Evolutionary conservation across 2,797 vertebrate genomes (phyloP), one percentile per base, ranked within the genome.

Genomic region (Tangara arthus): DNA sequence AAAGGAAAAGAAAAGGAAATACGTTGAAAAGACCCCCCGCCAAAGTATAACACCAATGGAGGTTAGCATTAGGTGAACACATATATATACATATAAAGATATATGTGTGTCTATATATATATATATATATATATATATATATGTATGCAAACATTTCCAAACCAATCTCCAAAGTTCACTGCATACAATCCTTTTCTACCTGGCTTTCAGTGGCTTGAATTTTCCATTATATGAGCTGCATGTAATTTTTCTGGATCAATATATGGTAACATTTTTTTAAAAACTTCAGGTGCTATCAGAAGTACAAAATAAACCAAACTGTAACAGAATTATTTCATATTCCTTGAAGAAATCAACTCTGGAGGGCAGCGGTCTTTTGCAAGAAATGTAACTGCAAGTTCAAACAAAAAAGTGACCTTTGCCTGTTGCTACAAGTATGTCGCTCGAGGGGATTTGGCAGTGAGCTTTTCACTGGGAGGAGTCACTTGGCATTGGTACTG

Each of bases 371-470:
- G n/a, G 60, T 44, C 93, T 94, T 92, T 77, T 81, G 80, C 55
- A 93, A 94, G 87, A 91, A 91, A 79, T 44, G 34, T 27, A 94
- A 85, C 84, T 95, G 55, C 85, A 76, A 87, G 90, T 93, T 96
- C 90, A 91, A 95, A 94, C 94, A 94, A 53, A 93, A 88, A 89
- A 94, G 69, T 93, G 94, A 97, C 93, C 93, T 95, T 84, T 95
- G 87, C 94, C 59, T 94, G 92, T 93, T 95, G 82, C 91, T 95
- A 94, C 93, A 93, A 93, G 96, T 30, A 70, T 65, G 83, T 64
- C 12, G 52, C 93, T 75, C 5, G 30, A 96, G 93, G 93, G 83
- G 71, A 92, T 95, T 42, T 96, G 94, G 94, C 94, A 94, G 55
- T 3, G 28, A 81, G 57, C 6, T 80, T 82, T 94, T 75, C 63